Evolutionary conservation across 92 coral and sea anemone species (phyloP).

Genomic region (Zoanthus gigantus): DNA sequence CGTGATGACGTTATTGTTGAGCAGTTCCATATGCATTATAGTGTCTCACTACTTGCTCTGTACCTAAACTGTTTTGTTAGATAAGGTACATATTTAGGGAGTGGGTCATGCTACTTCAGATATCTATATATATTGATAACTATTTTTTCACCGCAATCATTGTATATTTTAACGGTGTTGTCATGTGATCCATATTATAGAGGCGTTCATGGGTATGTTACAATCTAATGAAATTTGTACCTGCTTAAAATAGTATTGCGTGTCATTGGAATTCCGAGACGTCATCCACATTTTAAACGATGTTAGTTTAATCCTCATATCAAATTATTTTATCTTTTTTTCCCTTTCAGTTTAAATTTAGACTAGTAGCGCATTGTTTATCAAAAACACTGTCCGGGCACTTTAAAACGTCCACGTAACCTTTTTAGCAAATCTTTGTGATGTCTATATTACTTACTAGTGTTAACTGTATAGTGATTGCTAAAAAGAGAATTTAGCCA

Average conservation of each 20-base stretch:
- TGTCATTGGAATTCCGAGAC: neutral
- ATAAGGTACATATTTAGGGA: neutral
- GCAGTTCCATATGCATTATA: neutral
- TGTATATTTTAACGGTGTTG: neutral
- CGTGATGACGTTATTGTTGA: neutral
- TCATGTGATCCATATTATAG: neutral
- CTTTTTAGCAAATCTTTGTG: neutral
- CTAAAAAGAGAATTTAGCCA: too few species aligned
- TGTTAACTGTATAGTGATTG: neutral
- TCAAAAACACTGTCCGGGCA: neutral
- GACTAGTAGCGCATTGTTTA: neutral
- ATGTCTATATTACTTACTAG: neutral
- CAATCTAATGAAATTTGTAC: neutral
- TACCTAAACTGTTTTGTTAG: neutral
- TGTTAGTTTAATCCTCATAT: neutral
- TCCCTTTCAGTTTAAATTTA: neutral
- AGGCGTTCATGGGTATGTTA: too few species aligned
- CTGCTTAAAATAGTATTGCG: neutral
- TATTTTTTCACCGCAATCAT: neutral
- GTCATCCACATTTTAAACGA: neutral
- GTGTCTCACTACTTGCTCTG: neutral
- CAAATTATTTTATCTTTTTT: neutral
- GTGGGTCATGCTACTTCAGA: neutral
- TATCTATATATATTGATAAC: neutral
- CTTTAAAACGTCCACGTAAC: neutral